These are phyloP conservation scores for Drosophila subquinaria DNA, from an alignment of 2,888 invertebrate species.

Conservation along the genomic window DNA sequence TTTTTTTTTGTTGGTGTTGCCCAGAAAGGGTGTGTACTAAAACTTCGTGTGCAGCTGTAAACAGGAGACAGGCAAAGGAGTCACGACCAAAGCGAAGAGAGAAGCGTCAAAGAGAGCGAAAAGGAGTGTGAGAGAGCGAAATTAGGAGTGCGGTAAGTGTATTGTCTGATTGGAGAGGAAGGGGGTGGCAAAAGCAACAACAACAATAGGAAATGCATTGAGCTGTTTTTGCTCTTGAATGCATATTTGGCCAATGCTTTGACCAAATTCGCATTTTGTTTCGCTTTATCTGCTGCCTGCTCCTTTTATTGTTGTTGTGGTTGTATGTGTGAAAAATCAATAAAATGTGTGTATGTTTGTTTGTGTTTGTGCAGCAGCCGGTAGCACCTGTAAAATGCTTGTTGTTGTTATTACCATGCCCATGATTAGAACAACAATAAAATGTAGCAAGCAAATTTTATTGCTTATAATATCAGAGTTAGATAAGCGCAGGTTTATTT, in stretches of 20 bases:
- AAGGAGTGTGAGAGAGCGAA: constrained; percentile 4
- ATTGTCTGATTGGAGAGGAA: constrained; percentile 7
- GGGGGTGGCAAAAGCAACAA: constrained; percentile 15
- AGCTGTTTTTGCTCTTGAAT: constrained; percentile 19
- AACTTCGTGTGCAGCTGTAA: constrained; percentile 54
- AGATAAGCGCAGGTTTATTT: constrained; percentile 17
- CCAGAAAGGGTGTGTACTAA: constrained; percentile 60
- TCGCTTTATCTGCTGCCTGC: constrained; percentile 31
- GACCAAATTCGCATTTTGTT: constrained; percentile 35
- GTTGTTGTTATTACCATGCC: background rate
- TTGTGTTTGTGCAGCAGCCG: constrained; percentile 64
- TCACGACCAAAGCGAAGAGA: constrained; percentile 39
- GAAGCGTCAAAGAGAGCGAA: background rate
- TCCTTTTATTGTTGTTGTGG: constrained; percentile 23
- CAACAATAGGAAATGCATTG: constrained; percentile 18
- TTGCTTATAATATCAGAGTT: constrained; percentile 14
- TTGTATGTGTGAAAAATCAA: constrained; percentile 57
- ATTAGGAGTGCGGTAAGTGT: constrained; percentile 52
- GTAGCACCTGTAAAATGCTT: constrained; percentile 29
- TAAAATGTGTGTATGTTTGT: constrained; percentile 44
- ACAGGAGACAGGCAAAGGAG: constrained; percentile 54
- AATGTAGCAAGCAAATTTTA: background rate
- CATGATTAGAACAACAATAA: background rate
- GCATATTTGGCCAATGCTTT: constrained; percentile 30
- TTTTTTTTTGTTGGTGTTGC: constrained; percentile 33